Base-by-base conservation (phyloP, 2,113 vertebrate genomes). In the Crotalus tigris region DNA sequence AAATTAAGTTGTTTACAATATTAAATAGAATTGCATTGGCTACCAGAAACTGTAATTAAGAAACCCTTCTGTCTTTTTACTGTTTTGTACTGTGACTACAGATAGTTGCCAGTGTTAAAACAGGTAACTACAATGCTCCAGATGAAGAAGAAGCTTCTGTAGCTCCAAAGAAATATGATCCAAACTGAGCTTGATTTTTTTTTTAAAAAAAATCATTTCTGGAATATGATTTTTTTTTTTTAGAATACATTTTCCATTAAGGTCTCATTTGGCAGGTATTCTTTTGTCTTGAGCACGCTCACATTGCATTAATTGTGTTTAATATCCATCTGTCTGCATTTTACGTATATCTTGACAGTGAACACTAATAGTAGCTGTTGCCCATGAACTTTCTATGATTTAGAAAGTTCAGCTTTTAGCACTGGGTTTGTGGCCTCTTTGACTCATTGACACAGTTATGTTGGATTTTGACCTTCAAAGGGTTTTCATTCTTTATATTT, bases 321-420 rank as follows among this genome's bases (percentile, higher is more conserved):
- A 51, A 90, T n/a, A n/a, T 24, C 93, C 91, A 33, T 0, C 85
- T 90, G 39, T 0, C 85, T 88, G 87, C 90, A 59, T 94, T 95
- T 94, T 91, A 93, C 92, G 59, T 10, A 87, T 12, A 46, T 92
- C 90, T 1, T 13, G 44, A 39, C 33, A 92, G 91, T 91, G 92
- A 93, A 85, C 4, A 0, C 17, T 86, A 89, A 92, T 57, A 33
- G 19, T 39, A 87, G 1, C 93, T 95, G 92, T 94, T 7, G 0
- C 85, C 69, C 19, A 1, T 8, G 1, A 91, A n/a, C n/a, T n/a
- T n/a, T n/a, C n/a, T n/a, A 81, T 90, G 57, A 88, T 53, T 39
- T 75, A 93, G 87, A 93, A n/a, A 39, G 24, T 91, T 92, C 26
- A 24, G 89, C 64, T 93, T 87, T 94, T 93, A 87, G 87, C 93